phyloP scores from a whole-genome alignment of 2,797 vertebrate genomes.

The Pantherophis alleghaniensis region DNA sequence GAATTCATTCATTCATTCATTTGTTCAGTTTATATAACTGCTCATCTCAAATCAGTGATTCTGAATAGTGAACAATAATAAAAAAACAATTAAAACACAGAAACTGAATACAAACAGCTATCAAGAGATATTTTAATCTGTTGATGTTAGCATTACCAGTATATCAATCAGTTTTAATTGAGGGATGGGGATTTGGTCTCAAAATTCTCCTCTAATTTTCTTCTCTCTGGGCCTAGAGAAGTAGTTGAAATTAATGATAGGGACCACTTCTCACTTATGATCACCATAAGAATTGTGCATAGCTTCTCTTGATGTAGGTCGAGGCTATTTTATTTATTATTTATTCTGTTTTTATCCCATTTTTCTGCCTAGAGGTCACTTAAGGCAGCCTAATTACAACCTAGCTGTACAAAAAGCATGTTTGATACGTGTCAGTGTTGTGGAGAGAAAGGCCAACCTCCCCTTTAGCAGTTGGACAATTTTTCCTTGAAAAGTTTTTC shows the following conservation, averaged over 20 bases:
- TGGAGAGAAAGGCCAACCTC: neutral
- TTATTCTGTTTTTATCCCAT: neutral
- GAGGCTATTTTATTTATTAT: neutral
- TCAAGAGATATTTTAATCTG: neutral
- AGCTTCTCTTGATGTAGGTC: neutral
- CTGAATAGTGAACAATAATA: neutral
- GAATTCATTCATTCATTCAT: neutral
- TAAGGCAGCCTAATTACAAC: neutral
- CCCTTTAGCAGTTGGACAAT: neutral
- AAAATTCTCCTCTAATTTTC: neutral
- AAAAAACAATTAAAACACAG: neutral
- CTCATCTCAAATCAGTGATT: neutral
- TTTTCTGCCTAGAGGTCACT: neutral
- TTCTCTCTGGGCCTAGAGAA: neutral
- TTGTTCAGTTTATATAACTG: neutral
- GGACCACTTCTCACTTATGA: neutral
- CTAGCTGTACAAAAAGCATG: neutral
- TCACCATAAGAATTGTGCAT: neutral
- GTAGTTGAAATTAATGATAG: neutral
- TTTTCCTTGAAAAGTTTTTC: neutral
- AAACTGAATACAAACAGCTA: neutral
- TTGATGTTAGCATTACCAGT: neutral
- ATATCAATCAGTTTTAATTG: neutral
- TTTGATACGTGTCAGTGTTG: neutral
- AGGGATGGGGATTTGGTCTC: neutral